Percentiles rank a stretch among this genome's conserved stretches.
Conservation (phyloP, 1,140 invertebrate species). For the Lordiphosa clarofinis region DNA sequence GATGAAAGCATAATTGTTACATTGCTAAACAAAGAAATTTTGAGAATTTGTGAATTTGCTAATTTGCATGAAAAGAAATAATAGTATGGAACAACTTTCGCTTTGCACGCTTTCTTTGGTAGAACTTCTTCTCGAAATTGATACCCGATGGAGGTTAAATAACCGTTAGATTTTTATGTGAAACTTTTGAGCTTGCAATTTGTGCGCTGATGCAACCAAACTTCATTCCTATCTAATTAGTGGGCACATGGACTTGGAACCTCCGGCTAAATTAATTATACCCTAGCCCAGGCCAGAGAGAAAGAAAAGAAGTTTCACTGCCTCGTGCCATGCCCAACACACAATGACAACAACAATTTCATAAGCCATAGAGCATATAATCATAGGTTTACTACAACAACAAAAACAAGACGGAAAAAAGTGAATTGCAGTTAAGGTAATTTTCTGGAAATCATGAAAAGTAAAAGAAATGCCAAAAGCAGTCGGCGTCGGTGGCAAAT, state of each 20-base stretch:
- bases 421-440: slow-evolving; percentile 73
- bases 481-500: slow-evolving; percentile 16
- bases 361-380: slow-evolving; percentile 75
- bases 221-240: slow-evolving; percentile 10
- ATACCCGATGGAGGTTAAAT: slow-evolving; percentile 33
- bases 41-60: slow-evolving; percentile 27
- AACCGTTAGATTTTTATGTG: slow-evolving; percentile 34
- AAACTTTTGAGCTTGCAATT: neutral
- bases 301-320: too few species aligned
- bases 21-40: slow-evolving; percentile 50
- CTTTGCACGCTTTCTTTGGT: slow-evolving; percentile 71
- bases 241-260: too few species aligned
- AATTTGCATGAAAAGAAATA: slow-evolving; percentile 74
- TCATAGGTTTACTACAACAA: slow-evolving; percentile 39
- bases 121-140: slow-evolving; percentile 32
- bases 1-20: slow-evolving; percentile 52
- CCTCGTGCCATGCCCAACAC: slow-evolving; percentile 6
- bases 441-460: slow-evolving; percentile 55
- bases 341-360: slow-evolving; percentile 73
- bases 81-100: too few species aligned
- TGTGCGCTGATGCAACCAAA: slow-evolving; percentile 3
- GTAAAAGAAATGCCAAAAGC: slow-evolving; percentile 12
- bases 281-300: too few species aligned
- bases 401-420: slow-evolving; percentile 39
- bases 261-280: too few species aligned